Conservation (phyloP, 53 echinoderm and acorn worm genomes). For the Astropecten irregularis region DNA sequence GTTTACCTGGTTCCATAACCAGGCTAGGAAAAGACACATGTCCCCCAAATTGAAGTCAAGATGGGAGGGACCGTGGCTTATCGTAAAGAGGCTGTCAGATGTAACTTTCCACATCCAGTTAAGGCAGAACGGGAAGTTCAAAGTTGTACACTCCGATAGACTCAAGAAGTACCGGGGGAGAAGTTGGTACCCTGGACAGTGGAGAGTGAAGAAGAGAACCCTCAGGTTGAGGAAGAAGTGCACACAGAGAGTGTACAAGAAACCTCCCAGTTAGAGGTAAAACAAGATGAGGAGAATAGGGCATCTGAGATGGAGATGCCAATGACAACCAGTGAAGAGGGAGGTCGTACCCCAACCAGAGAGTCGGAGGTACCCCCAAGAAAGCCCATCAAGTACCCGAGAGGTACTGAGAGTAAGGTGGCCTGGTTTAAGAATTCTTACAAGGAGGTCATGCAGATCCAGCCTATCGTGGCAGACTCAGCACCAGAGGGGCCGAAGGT, state of each 20-base stretch:
- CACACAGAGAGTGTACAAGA: background rate
- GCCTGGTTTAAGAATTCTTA: background rate
- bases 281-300: background rate
- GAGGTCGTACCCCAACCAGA: background rate
- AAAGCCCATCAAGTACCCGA: background rate
- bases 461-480: background rate
- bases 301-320: background rate
- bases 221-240: background rate
- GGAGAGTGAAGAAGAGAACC: background rate
- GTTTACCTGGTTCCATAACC: background rate
- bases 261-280: background rate
- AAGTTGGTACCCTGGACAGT: background rate
- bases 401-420: background rate
- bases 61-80: background rate
- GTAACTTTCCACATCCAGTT: background rate
- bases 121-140: background rate
- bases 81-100: constrained; percentile 8
- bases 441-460: background rate
- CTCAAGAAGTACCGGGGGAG: background rate
- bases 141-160: background rate
- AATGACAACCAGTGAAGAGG: background rate
- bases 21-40: background rate
- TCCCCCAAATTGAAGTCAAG: background rate
- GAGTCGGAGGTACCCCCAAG: background rate
- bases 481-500: background rate